These are phyloP conservation scores for Microvelia longipes DNA, from an alignment of 1,140 invertebrate genomes.

Conservation along the genomic window DNA sequence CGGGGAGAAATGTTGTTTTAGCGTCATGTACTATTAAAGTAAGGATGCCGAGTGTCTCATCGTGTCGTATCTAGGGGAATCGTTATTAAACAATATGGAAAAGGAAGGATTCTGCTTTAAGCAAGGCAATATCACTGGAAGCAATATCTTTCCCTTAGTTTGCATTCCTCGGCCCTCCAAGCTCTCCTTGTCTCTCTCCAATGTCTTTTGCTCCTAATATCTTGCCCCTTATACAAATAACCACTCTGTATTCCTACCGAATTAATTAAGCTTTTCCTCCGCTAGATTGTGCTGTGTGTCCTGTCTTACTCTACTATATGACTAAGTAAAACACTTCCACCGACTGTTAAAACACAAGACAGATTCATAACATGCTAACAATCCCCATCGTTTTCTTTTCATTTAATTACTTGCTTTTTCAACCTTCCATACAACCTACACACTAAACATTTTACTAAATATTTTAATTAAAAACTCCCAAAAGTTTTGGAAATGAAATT, in stretches of 20 bases:
- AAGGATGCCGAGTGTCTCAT: neutral
- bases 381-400: too few species aligned
- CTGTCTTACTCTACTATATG: neutral
- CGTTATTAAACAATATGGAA: neutral
- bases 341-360: neutral
- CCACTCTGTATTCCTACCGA: neutral
- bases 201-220: neutral
- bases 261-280: neutral
- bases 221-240: neutral
- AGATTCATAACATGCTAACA: neutral
- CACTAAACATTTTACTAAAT: too few species aligned
- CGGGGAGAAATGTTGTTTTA: too few species aligned
- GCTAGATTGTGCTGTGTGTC: neutral
- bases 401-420: too few species aligned
- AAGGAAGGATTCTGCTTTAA: neutral
- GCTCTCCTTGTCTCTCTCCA: neutral
- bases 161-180: neutral
- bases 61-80: neutral
- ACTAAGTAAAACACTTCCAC: neutral
- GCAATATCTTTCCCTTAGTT: neutral
- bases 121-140: neutral
- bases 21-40: neutral
- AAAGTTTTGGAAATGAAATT: too few species aligned
- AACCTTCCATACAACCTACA: too few species aligned
- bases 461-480: too few species aligned